These are phyloP conservation scores for Daboia siamensis DNA, from an alignment of 2,113 vertebrate species.

Conservation along the genomic window DNA sequence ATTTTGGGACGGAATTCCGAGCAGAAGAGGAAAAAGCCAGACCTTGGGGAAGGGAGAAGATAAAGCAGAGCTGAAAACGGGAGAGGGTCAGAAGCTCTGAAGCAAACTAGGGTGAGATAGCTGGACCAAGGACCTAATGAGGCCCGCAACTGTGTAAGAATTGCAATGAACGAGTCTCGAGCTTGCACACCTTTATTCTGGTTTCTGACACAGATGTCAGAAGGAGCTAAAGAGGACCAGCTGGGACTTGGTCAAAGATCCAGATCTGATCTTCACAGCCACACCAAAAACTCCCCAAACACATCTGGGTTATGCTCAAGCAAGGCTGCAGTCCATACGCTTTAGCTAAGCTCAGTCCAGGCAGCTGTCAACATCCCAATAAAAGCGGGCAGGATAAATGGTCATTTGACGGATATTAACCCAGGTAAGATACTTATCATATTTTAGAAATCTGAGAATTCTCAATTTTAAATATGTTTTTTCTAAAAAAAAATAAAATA, in stretches of 20 bases:
- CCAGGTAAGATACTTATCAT: not conserved
- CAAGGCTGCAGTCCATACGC: not conserved
- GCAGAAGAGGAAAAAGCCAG: constrained; percentile 87
- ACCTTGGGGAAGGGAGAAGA: constrained; percentile 61
- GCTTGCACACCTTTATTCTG: not conserved
- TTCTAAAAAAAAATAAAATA: not conserved
- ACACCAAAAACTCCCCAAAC: not conserved
- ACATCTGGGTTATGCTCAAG: not conserved
- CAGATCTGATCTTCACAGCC: no score
- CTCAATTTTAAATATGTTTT: not conserved
- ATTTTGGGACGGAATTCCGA: constrained; percentile 86
- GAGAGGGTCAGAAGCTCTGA: not conserved
- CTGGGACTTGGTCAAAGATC: not conserved
- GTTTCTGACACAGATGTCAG: not conserved
- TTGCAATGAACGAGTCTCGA: not conserved
- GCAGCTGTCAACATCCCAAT: no score
- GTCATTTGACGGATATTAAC: not conserved
- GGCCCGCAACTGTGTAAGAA: not conserved
- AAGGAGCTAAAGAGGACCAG: not conserved
- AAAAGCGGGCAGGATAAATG: no score
- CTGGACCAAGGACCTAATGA: not conserved
- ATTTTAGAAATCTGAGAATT: not conserved
- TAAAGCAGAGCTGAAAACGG: no score
- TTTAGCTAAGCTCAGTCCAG: not conserved
- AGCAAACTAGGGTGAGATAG: no score